Base-by-base conservation (phyloP, 2,113 vertebrate species). In the Pollimyrus isidori region DNA sequence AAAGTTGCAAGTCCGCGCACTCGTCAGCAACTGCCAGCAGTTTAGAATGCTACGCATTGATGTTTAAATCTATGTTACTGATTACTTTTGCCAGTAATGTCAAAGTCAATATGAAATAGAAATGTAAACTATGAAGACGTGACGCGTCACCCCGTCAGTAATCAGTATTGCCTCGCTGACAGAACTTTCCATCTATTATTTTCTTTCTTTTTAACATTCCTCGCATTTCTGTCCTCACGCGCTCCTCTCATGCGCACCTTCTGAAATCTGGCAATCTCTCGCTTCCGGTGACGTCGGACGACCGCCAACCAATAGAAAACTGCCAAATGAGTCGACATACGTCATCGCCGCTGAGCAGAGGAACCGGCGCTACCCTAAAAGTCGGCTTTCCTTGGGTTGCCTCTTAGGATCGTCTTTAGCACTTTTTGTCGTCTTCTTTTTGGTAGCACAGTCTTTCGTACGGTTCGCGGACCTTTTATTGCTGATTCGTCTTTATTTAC, bases 261-360 rank as follows among this genome's bases (percentile, higher is more conserved):
- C 35, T 4, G 73, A 80, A 80, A 17, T 39, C 30, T 35, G 69
- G 69, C 82, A 84, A 49, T 10, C 5, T 49, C 21, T 45, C 21
- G 21, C 19, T 85, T 85, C 46, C 21, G n/a, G 3, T 62, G 2
- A 92, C 94, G 92, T 94, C 90, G 26, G 0, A 1, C 4, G 53
- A 1, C 19, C 48, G 0, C 13, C 30, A 92, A 39, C 95, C 95
- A 95, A 95, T 96, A 46, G 92, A 48, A 90, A 7, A 42, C 21
- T 76, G 11, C 56, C 15, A 46, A 89, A 86, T 84, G 85, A 92
- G n/a, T 94, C 94, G 93, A 93, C 94, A 94, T 94, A 95, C 95
- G 95, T 96, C 95, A 94, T 88, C 93, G 89, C 93, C 91, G 84
- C 30, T n/a, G 85, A 91, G 92, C 73, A 85, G 85, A 90, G 91